Evolutionary conservation across 2,113 vertebrate genomes (phyloP).

Genomic region (Etia nguti): DNA sequence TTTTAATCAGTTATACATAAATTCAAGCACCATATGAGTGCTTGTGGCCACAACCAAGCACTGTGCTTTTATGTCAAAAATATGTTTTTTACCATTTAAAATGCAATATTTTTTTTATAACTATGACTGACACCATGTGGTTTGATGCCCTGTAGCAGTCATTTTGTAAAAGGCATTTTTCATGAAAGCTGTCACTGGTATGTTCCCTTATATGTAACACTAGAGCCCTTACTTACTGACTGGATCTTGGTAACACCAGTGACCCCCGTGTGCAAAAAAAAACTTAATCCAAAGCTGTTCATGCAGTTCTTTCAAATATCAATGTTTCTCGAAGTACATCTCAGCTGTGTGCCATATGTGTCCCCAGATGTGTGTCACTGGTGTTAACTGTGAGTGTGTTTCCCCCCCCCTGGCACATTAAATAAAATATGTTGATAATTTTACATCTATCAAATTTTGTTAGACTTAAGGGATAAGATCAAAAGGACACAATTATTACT

Average conservation of each 20-base stretch:
- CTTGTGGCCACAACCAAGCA: not conserved
- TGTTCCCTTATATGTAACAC: not conserved
- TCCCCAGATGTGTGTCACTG: not conserved
- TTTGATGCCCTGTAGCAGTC: not conserved
- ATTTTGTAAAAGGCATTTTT: not conserved
- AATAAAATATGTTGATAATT: not conserved
- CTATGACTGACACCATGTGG: not conserved
- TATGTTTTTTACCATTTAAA: not conserved
- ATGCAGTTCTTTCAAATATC: not conserved
- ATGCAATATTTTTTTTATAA: not conserved
- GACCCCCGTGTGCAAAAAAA: not conserved
- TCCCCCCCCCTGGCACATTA: rapidly evolving
- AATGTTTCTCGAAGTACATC: rapidly evolving
- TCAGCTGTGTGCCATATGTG: rapidly evolving
- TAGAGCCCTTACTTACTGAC: not conserved
- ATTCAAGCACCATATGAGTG: not conserved
- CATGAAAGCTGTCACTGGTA: not conserved
- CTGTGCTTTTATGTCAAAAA: not conserved
- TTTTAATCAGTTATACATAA: not conserved
- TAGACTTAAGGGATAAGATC: not conserved
- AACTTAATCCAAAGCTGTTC: not conserved
- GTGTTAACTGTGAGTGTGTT: not conserved
- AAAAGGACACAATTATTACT: not conserved
- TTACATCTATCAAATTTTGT: not conserved
- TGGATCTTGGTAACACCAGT: not conserved